Conservation (phyloP, 1,140 invertebrate species). For the Ceratitis capitata region DNA sequence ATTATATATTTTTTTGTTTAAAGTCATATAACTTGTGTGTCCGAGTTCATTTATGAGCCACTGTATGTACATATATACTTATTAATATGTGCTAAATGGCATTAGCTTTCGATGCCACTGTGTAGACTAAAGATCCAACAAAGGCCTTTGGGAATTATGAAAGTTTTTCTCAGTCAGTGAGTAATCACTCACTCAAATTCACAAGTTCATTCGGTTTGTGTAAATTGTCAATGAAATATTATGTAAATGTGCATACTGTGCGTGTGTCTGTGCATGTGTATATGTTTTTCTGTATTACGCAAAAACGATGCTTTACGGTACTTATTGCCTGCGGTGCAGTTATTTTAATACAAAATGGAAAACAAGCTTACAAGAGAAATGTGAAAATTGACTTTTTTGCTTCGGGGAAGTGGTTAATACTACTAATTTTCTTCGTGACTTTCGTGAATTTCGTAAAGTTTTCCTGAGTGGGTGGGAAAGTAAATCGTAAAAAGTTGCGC, state of each 20-base stretch:
- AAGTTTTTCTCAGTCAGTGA: too few relatives aligned
- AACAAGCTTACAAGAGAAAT: neutral
- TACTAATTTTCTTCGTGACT: too few relatives aligned
- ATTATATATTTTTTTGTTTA: too few relatives aligned
- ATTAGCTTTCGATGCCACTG: too few relatives aligned
- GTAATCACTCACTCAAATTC: too few relatives aligned
- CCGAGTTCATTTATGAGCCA: neutral
- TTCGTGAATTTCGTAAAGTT: too few relatives aligned
- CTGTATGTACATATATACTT: neutral
- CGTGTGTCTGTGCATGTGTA: too few relatives aligned
- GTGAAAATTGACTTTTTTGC: neutral
- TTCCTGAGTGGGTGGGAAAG: too few relatives aligned
- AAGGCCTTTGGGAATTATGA: too few relatives aligned
- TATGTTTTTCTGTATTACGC: neutral
- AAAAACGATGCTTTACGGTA: neutral
- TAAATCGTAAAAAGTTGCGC: too few relatives aligned
- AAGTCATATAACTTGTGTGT: too few relatives aligned
- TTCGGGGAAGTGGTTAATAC: neutral
- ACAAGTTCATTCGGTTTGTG: neutral
- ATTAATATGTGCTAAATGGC: neutral
- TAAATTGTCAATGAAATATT: neutral
- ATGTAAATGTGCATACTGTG: neutral
- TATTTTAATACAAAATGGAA: neutral
- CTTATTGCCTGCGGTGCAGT: neutral
- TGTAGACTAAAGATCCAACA: too few relatives aligned